Base-by-base conservation (phyloP, 2,113 vertebrate genomes). In the Rhabdomys dilectus region DNA sequence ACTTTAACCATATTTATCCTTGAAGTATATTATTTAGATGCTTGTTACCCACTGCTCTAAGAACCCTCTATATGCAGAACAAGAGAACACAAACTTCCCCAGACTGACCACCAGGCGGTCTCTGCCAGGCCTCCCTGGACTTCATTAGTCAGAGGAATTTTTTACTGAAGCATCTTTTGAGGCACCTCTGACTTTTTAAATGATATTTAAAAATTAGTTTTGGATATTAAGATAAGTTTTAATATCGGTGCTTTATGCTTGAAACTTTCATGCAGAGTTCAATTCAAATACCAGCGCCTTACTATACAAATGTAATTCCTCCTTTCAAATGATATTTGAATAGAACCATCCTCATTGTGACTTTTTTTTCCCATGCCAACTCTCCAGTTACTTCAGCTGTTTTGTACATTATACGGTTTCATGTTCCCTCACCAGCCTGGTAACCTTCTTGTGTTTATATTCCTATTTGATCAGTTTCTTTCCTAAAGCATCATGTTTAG, bases 391-490 rank as follows among this genome's bases (percentile, higher is more conserved):
- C 36, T 70, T 95, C 24, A 76, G 34, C 26, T 51, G 6, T n/a
- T 77, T 36, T 39, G 7, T 62, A 3, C 17, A 7, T 77, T 60
- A 31, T 26, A 19, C 42, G 7, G 62, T 92, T 53, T 92, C 26
- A 36, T 19, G 10, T 48, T 85, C 29, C 42, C 80, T 95, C 29
- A 91, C 22, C 24, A 60, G 19, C 56, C 39, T 88, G 42, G 2
- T 70, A 29, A 76, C 76, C 75, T 96, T 80, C 66, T 62, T 91
- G 17, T 66, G 68, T 24, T n/a, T 96, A 21, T 91, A 75, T 85
- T 85, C 88, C 53, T 36, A 42, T 45, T 88, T 70, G 45, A 62
- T 85, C 16, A 75, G 21, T 89, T 96, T 92, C 48, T 96, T 96
- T n/a, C 92, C 75, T 94, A 64, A 88, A 84, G 42, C 36, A 53